Evolutionary conservation across 2,888 invertebrate species (phyloP).

Genomic region (Glyphotaelius pellucidus): DNA sequence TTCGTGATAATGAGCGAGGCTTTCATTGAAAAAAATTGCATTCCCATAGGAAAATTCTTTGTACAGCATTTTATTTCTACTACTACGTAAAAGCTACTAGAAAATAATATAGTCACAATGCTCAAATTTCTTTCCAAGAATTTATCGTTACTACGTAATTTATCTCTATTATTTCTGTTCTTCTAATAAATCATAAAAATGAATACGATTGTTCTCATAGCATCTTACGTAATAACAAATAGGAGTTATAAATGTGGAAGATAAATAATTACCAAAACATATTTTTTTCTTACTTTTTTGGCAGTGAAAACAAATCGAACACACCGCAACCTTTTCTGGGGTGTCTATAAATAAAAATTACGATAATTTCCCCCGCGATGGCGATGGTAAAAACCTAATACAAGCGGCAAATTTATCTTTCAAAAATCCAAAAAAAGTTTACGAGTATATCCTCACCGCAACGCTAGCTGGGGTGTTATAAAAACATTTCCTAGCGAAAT

Average conservation of each 20-base stretch:
- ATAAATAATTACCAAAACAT: neutral
- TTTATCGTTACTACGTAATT: neutral
- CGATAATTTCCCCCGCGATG: neutral
- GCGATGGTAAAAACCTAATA: neutral
- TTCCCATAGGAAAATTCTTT: too few relatives aligned
- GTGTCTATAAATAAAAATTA: neutral
- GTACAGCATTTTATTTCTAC: too few relatives aligned
- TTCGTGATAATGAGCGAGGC: too few relatives aligned
- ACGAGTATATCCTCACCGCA: neutral
- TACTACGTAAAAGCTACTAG: neutral
- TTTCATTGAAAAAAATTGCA: too few relatives aligned
- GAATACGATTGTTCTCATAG: neutral
- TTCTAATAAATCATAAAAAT: neutral
- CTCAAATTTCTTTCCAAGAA: neutral
- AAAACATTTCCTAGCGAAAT: constrained; percentile 7
- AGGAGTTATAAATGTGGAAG: neutral
- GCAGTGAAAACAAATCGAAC: neutral
- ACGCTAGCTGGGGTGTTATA: neutral
- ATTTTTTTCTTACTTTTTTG: neutral
- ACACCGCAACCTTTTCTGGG: neutral
- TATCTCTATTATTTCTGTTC: neutral
- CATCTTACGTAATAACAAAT: neutral
- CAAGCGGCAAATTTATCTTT: neutral
- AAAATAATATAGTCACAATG: neutral
- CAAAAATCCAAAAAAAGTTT: neutral